Base-by-base conservation (phyloP, 2,888 invertebrate species). In the Drosophila austrosaltans region DNA sequence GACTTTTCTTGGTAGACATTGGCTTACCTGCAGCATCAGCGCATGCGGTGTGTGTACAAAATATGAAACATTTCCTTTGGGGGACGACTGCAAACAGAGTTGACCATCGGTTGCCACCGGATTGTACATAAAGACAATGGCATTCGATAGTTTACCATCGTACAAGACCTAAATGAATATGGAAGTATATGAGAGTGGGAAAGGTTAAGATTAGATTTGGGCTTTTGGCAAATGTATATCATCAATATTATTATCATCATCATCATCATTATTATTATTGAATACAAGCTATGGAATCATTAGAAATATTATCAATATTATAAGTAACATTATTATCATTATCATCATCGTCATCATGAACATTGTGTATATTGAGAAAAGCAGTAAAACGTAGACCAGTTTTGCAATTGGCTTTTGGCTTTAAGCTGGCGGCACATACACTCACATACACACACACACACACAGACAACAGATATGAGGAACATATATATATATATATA, bases 1-100 rank as follows among this genome's bases (percentile, higher is more conserved):
- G 48, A 25, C 3, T 5, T 36, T 22, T 22, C 2, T 44, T 25
- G 2, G 16, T 16, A 8, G 25, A 62, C 48, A 70, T 75, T 84
- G 82, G 82, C 93, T 93, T 93, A 97, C 97, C 96, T 98, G 97
- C 89, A 98, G 95, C 99, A 99, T 99, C 89, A 99, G 95, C 80
- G 99, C 99, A 93, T 99, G 99, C 64, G 99, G 99, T 79, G 98
- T 98, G 94, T 99, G 99, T 91, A 99, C 98, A 94, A 99, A 99
- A 94, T 97, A 98, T 79, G 98, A 97, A 88, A 96, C 95, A 93
- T 98, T 99, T 91, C 98, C 98, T 93, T 99, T 99, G 66, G 99
- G 99, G 82, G 99, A 98, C 59, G 98, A 98, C 93, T 99, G 99
- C 82, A 99, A 95, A 93, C 99, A 99, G 77, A 99, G 95, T 93